phyloP scores from a whole-genome alignment of 2,888 invertebrate genomes.

The Lagria hirta region DNA sequence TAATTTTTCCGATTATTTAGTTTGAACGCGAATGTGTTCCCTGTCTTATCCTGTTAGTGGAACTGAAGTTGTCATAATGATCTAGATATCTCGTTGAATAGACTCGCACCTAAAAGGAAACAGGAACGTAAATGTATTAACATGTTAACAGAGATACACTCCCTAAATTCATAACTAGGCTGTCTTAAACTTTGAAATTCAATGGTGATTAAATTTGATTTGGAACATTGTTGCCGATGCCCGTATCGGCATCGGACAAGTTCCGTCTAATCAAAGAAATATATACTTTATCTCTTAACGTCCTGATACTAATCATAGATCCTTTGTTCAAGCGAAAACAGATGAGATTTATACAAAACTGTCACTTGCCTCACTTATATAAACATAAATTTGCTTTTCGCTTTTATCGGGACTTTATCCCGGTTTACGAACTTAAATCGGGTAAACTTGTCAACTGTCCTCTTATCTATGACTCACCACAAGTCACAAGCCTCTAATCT shows the following conservation, averaged over 20 bases:
- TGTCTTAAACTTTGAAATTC: slow-evolving; percentile 28
- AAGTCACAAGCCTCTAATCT: too few species aligned
- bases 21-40: too few species aligned
- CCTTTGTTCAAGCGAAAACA: too few species aligned
- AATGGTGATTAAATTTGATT: slow-evolving; percentile 24
- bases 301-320: slow-evolving; percentile 5
- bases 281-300: slow-evolving; percentile 14
- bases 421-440: too few species aligned
- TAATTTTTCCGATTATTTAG: not conserved
- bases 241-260: slow-evolving; percentile 15
- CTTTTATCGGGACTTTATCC: too few species aligned
- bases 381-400: too few species aligned
- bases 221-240: slow-evolving; percentile 19
- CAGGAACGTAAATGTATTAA: slow-evolving; percentile 29
- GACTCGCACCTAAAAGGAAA: slow-evolving; percentile 23
- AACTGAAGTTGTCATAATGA: slow-evolving; percentile 22
- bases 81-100: slow-evolving; percentile 27
- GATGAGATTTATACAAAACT: too few species aligned
- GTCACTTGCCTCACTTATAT: too few species aligned
- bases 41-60: slow-evolving; percentile 25
- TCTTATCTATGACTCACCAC: too few species aligned
- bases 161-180: slow-evolving; percentile 24
- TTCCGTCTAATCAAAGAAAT: slow-evolving; percentile 14
- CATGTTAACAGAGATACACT: slow-evolving; percentile 24
- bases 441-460: too few species aligned